A percentile compares a stretch with the other conserved stretches of the same genome.
Evolutionary conservation across 1,140 invertebrate genomes (phyloP).

Genomic region (Holcopasites calliopsidis): DNA sequence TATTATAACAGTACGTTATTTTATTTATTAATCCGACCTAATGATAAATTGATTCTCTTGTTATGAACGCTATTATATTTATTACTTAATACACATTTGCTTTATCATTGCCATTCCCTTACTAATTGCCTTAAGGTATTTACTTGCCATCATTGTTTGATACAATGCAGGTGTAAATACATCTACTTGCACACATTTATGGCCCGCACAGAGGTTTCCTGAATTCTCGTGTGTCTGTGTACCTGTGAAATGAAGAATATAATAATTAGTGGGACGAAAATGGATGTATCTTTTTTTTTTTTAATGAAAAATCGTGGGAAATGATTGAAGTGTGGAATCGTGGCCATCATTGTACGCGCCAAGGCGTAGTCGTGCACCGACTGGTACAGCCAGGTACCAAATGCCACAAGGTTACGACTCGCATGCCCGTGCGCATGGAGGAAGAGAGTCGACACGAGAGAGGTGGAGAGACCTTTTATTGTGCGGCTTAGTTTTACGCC

Average conservation of each 20-base stretch:
- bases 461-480: conserved; percentile 25
- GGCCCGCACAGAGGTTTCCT: too few relatives aligned
- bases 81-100: background rate
- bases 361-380: conserved; percentile 63
- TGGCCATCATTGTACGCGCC: conserved; percentile 18
- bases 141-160: too few relatives aligned
- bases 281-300: background rate
- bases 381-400: conserved; percentile 79
- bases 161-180: too few relatives aligned
- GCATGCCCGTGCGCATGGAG: conserved; percentile 56
- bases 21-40: background rate
- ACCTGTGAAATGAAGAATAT: background rate
- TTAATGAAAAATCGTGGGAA: background rate
- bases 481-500: conserved; percentile 5
- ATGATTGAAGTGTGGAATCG: background rate
- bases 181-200: too few relatives aligned
- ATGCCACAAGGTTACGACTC: conserved; percentile 78
- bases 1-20: background rate
- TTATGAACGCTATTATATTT: background rate
- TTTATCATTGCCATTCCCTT: too few relatives aligned
- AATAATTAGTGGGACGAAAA: background rate
- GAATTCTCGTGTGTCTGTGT: too few relatives aligned
- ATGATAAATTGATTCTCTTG: background rate
- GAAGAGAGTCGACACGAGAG: background rate
- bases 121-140: too few relatives aligned